Percentiles rank a stretch among this genome's conserved stretches.
phyloP scores from a whole-genome alignment of 2,888 invertebrate genomes.

The Drosophila cracens region DNA sequence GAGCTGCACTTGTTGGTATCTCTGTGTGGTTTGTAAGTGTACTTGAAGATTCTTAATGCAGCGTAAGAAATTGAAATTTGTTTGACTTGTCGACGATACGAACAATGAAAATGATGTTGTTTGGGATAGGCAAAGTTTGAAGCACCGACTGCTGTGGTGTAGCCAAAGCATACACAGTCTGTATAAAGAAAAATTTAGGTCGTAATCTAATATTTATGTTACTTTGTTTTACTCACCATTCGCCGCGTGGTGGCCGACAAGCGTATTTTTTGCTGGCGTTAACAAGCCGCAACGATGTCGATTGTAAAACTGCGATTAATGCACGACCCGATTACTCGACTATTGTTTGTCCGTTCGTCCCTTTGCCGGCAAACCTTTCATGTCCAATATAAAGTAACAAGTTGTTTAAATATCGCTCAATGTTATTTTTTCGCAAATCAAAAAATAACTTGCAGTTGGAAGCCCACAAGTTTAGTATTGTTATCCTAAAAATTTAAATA shows the following conservation, averaged over 20 bases:
- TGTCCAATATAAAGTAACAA: neutral
- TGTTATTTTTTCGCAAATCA: neutral
- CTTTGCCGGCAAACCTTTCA: neutral
- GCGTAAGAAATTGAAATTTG: slow-evolving; percentile 17
- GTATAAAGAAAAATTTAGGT: neutral
- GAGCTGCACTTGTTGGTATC: neutral
- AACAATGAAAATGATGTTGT: slow-evolving; percentile 4
- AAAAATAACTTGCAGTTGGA: neutral
- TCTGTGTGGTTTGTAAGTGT: neutral
- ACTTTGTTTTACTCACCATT: slow-evolving; percentile 7
- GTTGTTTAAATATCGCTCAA: neutral
- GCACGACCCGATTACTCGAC: neutral
- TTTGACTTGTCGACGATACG: slow-evolving; percentile 7
- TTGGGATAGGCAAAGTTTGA: slow-evolving; percentile 23
- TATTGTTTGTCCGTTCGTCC: neutral
- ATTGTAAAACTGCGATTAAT: slow-evolving; percentile 1
- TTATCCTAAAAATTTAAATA: neutral
- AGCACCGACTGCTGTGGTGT: slow-evolving; percentile 34
- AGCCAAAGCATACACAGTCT: slow-evolving; percentile 38
- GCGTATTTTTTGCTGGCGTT: slow-evolving; percentile 20
- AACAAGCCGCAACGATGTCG: slow-evolving; percentile 7
- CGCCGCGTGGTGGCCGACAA: slow-evolving; percentile 52
- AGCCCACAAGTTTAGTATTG: neutral
- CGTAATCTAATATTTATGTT: neutral
- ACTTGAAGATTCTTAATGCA: neutral